phyloP scores from a whole-genome alignment of 2,113 vertebrate species.

The Otocyon megalotis region DNA sequence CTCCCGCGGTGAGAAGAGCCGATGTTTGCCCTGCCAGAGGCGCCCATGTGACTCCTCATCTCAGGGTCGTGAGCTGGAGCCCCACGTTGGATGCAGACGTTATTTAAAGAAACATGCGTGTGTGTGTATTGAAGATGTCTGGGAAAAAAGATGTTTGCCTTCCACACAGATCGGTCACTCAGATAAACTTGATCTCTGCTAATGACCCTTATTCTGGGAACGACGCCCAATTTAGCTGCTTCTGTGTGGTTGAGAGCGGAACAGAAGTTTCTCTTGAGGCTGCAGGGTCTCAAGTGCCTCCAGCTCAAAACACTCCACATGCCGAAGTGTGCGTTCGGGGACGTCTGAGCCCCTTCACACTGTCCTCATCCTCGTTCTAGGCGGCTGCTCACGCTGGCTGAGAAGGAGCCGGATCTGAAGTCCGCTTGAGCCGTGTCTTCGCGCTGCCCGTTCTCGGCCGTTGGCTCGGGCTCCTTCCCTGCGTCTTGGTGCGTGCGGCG shows the following conservation, averaged over 20 bases:
- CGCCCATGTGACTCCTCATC: not conserved
- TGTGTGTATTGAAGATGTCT: not conserved
- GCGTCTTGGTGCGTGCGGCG: not conserved
- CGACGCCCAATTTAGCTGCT: not conserved
- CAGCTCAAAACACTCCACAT: no score
- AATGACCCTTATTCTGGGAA: not conserved
- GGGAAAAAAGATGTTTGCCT: not conserved
- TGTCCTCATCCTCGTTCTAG: not conserved
- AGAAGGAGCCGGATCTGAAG: not conserved
- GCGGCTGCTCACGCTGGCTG: fast-evolving
- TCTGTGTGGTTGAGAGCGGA: not conserved
- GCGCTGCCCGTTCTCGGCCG: not conserved
- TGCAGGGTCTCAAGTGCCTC: not conserved
- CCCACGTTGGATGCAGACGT: not conserved
- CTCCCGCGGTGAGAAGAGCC: not conserved
- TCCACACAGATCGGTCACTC: not conserved
- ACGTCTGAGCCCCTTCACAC: not conserved
- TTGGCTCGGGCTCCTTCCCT: not conserved
- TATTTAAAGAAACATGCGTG: not conserved
- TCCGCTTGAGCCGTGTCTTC: not conserved
- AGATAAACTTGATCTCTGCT: not conserved
- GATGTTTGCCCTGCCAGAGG: not conserved
- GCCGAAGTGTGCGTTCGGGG: not conserved
- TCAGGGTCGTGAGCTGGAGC: not conserved
- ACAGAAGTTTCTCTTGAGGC: not conserved